Evolutionary conservation across 2,888 invertebrate species (phyloP).

Genomic region (Merodon equestris): DNA sequence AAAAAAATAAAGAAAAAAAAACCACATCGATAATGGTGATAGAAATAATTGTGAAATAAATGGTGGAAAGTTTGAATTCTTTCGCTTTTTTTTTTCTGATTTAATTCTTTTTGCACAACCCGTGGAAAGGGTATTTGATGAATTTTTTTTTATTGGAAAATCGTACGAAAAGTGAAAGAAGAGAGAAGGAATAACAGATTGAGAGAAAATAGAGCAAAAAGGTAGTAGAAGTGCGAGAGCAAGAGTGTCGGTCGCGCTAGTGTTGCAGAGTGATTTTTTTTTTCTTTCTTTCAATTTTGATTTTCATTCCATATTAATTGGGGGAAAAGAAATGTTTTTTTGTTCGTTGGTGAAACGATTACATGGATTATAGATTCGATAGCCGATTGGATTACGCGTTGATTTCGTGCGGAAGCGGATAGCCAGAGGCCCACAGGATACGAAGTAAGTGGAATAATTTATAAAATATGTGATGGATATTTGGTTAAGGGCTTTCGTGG

Average conservation of each 20-base stretch:
- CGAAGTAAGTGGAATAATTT: conserved; percentile 30
- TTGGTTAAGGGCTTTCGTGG: not conserved
- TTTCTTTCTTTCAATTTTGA: conserved; percentile 5
- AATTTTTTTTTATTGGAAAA: conserved; percentile 64
- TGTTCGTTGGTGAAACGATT: not conserved
- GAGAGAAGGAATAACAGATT: conserved; percentile 19
- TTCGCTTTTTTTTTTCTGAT: conserved; percentile 27
- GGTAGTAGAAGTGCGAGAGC: conserved; percentile 52
- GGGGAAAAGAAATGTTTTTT: too few species aligned
- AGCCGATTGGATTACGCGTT: conserved; percentile 35
- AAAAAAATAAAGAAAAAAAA: conserved; percentile 13
- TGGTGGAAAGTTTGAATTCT: conserved; percentile 28
- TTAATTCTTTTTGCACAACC: conserved; percentile 21
- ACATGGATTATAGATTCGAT: conserved; percentile 13
- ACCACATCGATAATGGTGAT: conserved; percentile 26
- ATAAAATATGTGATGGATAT: not conserved
- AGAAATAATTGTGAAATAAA: conserved; percentile 44
- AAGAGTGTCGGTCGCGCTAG: conserved; percentile 52
- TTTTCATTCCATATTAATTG: not conserved
- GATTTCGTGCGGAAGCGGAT: conserved; percentile 25
- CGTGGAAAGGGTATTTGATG: conserved; percentile 58
- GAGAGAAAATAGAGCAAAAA: conserved; percentile 56
- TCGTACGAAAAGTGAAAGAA: conserved; percentile 47
- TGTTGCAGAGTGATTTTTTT: conserved; percentile 31
- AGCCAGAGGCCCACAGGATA: not conserved